phyloP scores from a whole-genome alignment of 2,113 vertebrate genomes.

The Macaca mulatta region DNA sequence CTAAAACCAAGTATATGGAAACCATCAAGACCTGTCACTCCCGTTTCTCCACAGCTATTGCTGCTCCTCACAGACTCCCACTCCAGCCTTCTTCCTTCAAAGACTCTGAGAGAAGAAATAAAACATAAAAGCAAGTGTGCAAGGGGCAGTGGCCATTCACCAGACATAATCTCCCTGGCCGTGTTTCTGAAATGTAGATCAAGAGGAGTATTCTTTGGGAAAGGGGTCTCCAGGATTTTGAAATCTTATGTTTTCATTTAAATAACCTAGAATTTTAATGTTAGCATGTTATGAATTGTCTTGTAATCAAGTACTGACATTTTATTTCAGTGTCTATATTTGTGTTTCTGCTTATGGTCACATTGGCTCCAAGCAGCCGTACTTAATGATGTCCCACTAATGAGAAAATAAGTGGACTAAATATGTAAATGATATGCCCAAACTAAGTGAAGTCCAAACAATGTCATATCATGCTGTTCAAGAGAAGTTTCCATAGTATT shows the following conservation, averaged over 20 bases:
- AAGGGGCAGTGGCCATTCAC: background rate
- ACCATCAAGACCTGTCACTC: background rate
- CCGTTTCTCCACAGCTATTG: too few species aligned
- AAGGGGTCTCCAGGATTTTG: background rate
- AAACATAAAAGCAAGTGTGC: background rate
- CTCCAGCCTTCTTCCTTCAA: background rate
- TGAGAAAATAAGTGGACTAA: background rate
- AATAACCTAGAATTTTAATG: background rate
- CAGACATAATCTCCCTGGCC: background rate
- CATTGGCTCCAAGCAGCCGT: background rate
- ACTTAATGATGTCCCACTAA: background rate
- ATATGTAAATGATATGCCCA: background rate
- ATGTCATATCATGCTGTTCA: background rate
- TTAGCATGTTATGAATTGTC: background rate
- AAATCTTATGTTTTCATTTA: background rate
- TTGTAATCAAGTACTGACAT: background rate
- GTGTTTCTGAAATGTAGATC: background rate
- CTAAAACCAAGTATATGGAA: background rate
- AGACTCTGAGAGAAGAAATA: background rate
- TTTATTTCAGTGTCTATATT: background rate
- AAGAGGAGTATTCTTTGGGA: background rate
- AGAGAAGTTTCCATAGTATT: background rate
- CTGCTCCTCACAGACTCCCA: background rate
- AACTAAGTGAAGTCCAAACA: background rate
- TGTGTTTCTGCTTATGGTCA: background rate